Base-by-base conservation (phyloP, 2,888 invertebrate genomes). In the Synanthedon myopaeformis region DNA sequence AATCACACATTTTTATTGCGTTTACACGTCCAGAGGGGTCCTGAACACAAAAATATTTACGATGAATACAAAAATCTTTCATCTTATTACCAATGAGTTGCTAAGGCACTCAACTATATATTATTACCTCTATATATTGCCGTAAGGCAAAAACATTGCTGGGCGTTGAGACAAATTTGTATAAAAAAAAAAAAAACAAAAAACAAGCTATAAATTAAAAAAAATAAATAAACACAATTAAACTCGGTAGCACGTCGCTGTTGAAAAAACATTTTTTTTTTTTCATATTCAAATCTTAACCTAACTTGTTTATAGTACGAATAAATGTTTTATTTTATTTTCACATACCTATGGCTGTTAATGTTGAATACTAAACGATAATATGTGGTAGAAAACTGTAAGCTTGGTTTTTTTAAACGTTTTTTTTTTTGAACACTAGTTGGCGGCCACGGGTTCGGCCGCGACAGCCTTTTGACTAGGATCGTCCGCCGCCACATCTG, bases 91-190 rank as follows among this genome's bases (percentile, higher is more conserved):
- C 74, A 82, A 68, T 79, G 86, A 86, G 85, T 84, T 78, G 86
- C 86, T 86, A 86, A 86, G 87, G 86, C 86, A 87, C 86, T 86
- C 86, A 80, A 64, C 82, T 82, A 82, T 77, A 14, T 35, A 35
- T 35, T 6, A 35, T 45, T 45, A 45, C 45, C 2, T 45, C 45
- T 45, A 45, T 45, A 8, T 42, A 12, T 45, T 13, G 10, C 35
- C 35, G 35, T 35, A 45, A 45, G 45, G 45, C 45, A 6, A 45
- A 13, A 45, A 13, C 8, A 12, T 45, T 45, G 12, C 6, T 42
- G 42, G 53, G 13, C 11, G 41, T 42, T 53, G n/a, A 11, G 17
- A 17, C 4, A n/a, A 59, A 61, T 67, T 68, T 64, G 61, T 70
- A 70, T 69, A 59, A 61, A 66, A 73, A 70, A 76, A 76, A n/a